Percentiles rank a stretch among this genome's conserved stretches.
Conservation (phyloP, 2,888 invertebrate genomes). For the Himalopsyche tibetana region DNA sequence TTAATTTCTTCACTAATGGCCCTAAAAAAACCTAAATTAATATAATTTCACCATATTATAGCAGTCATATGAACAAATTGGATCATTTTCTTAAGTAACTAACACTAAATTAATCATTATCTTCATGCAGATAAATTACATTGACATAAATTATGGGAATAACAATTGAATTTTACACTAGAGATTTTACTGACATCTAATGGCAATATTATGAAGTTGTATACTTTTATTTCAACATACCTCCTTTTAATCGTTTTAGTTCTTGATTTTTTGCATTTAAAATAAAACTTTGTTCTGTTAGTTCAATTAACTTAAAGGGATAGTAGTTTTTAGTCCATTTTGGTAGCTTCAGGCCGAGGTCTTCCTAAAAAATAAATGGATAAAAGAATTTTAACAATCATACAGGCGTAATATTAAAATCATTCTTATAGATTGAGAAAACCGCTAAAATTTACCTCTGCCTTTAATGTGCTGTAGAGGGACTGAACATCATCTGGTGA, state of each 20-base stretch:
- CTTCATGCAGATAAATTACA: too few relatives aligned
- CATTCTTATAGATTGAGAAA: constrained; percentile 51
- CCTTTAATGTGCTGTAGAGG: constrained; percentile 80
- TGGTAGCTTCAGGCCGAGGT: constrained; percentile 78
- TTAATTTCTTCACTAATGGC: constrained; percentile 79
- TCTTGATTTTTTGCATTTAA: constrained; percentile 79
- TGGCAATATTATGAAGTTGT: not conserved
- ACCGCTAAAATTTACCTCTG: constrained; percentile 75
- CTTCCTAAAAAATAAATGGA: constrained; percentile 70
- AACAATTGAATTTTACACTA: not conserved
- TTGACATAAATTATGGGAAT: too few relatives aligned
- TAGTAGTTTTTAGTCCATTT: constrained; percentile 79
- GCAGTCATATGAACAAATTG: too few relatives aligned
- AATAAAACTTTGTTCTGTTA: constrained; percentile 77
- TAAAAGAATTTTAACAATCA: constrained; percentile 16
- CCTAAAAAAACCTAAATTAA: constrained; percentile 68
- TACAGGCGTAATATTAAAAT: not conserved
- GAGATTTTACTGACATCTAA: not conserved
- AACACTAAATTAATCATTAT: too few relatives aligned
- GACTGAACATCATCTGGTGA: constrained; percentile 81
- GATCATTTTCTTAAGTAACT: too few relatives aligned
- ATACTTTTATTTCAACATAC: constrained; percentile 66
- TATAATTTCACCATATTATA: too few relatives aligned
- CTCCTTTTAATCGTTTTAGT: constrained; percentile 79
- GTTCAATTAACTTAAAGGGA: constrained; percentile 76